Evolutionary conservation across 2,113 vertebrate genomes (phyloP), one percentile per base, ranked within the genome.

Genomic region (Pionites leucogaster): DNA sequence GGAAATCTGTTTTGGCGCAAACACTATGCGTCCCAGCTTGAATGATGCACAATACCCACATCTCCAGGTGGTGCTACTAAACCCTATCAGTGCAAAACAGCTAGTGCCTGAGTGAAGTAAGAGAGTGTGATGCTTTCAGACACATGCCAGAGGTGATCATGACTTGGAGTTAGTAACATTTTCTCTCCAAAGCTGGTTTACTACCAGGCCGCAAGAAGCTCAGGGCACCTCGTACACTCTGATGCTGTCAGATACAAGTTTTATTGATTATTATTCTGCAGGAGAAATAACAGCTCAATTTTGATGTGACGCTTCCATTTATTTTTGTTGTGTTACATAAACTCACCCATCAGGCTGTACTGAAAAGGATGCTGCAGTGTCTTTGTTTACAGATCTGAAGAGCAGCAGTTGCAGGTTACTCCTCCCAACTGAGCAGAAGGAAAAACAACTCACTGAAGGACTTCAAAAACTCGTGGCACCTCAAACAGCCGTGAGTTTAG

Each of bases 181-280:
- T 93, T 59, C 60, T 63, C 59, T 53, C 37, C 11, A 8, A 31
- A 59, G 28, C 2, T 88, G 59, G 37, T 74, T 90, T 77, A 49
- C 52, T 42, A 72, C 42, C 55, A 78, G 71, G 35, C 71, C 44
- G 35, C 0, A 5, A 90, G 59, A 55, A 83, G 76, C 50, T 93
- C 49, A 42, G 60, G 82, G 50, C 62, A 27, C 39, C 60, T 37
- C 22, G 17, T 6, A 24, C 13, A 1, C 46, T 33, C 57, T 57
- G 77, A 52, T 1, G 2, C 82, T 60, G 69, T 49, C 75, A 82
- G 44, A 88, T 24, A 46, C 7, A 35, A 77, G 59, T 46, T 70
- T 85, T 96, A 94, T 79, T 86, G 92, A 94, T 95, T 82, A 87
- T 88, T 95, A 78, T 62, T 39, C 71, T 52, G 76, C 79, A 78